Base-by-base conservation (phyloP, 1,140 invertebrate species). In the Drosophila repleta region DNA sequence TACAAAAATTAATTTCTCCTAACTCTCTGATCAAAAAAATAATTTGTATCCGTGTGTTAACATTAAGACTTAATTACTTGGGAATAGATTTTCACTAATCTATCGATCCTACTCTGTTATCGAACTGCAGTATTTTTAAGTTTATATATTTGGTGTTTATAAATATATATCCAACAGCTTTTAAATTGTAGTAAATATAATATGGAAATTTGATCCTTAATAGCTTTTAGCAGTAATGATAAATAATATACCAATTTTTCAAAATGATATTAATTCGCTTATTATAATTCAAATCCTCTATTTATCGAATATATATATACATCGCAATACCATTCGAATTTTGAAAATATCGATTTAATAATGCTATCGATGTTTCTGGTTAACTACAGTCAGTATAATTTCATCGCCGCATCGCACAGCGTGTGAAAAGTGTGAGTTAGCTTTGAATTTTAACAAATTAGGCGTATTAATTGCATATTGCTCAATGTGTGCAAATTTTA, bases 341-440 rank as follows among this genome's bases (percentile, higher is more conserved):
- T n/a, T n/a, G 2, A 26, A 13, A 32, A n/a, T 10, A 67, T 67
- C 64, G 64, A 61, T 21, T 29, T 45, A 1, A 17, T 3, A 0
- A 13, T 10, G 4, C 3, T 53, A 48, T 65, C 41, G 18, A 60
- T 55, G 41, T 49, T 51, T 51, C 18, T 21, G 6, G 39, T 21
- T 45, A 56, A n/a, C 29, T 48, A 13, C 15, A 58, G 57, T 66
- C 58, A 74, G 71, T 74, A 56, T 62, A 68, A 74, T 77, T 76
- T 77, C 72, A 73, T 64, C 65, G 75, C 69, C 69, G 69, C 41
- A 67, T 58, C 69, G 56, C 58, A 64, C 69, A 76, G 69, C 69
- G 74, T 73, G 64, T 68, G 57, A 74, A 80, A 74, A 80, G 66
- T 80, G 77, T 80, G 78, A 79, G 78, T 80, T 70, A 37, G 55